Base-by-base conservation (phyloP, 2,113 vertebrate species). In the Siniperca chuatsi region DNA sequence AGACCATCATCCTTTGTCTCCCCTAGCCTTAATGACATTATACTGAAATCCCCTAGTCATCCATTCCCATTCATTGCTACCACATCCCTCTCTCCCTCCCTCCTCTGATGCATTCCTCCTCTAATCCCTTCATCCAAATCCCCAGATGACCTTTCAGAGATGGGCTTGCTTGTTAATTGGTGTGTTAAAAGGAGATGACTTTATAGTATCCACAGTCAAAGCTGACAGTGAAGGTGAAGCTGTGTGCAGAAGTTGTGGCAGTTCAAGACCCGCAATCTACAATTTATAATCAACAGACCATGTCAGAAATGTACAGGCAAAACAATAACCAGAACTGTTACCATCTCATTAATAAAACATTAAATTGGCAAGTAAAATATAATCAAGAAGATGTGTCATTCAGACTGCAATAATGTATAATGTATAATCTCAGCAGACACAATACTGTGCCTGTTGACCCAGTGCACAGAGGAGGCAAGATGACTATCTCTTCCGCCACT, bases 41-140 rank as follows among this genome's bases (percentile, higher is more conserved):
- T 77, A 87, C 77, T 20, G 23, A 91, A 95, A 93, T 92, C 86
- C 92, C 87, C 71, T 75, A 61, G 90, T 94, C 91, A 93, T 92
- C 92, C 78, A 90, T 93, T 94, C 88, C 82, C 88, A 94, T 93
- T 95, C 92, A 93, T 55, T 74, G 85, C 88, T 35, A 23, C 88
- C 33, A 50, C 82, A 77, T 89, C 88, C 92, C 88, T 74, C 86
- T 65, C 71, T 70, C 71, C 79, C 91, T 83, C 86, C 92, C 90
- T 86, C 83, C 90, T 65, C 86, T 75, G 75, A 89, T 87, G 92
- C 92, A 95, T 95, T 94, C 93, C 92, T 93, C 57, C 37, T 85
- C 83, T 94, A 93, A 95, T 94, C 94, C 93, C 76, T 76, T 60
- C 84, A 78, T 87, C 85, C 88, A 90, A 92, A 94, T 92, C 93